These are phyloP conservation scores for Plebejus anna DNA, from an alignment of 2,888 invertebrate genomes.

Conservation along the genomic window DNA sequence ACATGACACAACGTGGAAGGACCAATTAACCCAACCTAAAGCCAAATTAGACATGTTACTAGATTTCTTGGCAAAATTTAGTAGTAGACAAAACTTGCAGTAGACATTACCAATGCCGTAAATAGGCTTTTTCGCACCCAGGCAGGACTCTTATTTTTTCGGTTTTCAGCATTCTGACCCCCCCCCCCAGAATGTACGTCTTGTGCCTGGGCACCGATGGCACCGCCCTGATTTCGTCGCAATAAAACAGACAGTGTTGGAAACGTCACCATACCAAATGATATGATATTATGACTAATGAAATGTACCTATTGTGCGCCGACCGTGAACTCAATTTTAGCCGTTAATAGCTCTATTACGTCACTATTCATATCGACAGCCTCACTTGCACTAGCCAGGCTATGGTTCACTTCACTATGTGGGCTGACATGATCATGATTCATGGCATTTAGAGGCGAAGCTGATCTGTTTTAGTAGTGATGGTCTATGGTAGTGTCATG, in stretches of 20 bases:
- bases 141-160: too few relatives aligned
- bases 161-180: too few relatives aligned
- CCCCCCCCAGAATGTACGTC: too few relatives aligned
- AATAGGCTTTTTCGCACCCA: too few relatives aligned
- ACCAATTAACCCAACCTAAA: not conserved
- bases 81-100: not conserved
- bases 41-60: not conserved
- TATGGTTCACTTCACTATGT: not conserved
- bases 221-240: not conserved
- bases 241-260: not conserved
- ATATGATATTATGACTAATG: not conserved
- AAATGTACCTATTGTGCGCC: not conserved
- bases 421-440: not conserved
- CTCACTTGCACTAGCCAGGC: not conserved
- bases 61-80: not conserved
- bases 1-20: too few relatives aligned
- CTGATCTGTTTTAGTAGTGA: too few relatives aligned
- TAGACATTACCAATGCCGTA: not conserved
- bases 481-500: too few relatives aligned
- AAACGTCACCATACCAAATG: slow-evolving; percentile 15
- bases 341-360: slow-evolving; percentile 9
- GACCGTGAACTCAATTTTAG: slow-evolving; percentile 16
- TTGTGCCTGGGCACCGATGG: too few relatives aligned
- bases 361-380: not conserved
- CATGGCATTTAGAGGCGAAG: not conserved